Evolutionary conservation across 1,140 invertebrate species (phyloP), one percentile per base, ranked within the genome.

Genomic region (Pollicipes pollicipes): DNA sequence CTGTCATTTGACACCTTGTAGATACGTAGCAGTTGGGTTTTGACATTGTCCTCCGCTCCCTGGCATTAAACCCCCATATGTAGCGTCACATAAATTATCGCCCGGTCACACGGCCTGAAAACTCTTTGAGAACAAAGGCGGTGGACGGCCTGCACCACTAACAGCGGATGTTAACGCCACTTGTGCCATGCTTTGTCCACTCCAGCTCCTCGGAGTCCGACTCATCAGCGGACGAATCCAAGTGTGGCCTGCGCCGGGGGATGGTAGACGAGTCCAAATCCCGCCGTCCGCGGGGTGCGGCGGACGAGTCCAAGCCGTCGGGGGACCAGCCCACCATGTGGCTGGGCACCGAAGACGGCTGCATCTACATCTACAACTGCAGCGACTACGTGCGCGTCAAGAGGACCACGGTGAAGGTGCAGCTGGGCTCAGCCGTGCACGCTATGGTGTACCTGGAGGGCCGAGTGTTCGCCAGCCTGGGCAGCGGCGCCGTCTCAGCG

Each of bases 321-420:
- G n/a, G n/a, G n/a, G n/a, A n/a, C n/a, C 86, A 92, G 77, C 89
- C 91, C 4, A 97, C 93, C 0, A 96, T 98, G 90, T 98, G 95
- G 95, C 83, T 98, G 24, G 95, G 95, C 0, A 97, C 94, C 17
- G 94, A 98, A 78, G 95, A 98, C 80, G 95, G 95, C 37, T 92
- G 88, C 77, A 92, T 98, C 73, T 91, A 94, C 78, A 91, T 98
- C 26, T 97, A 96, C 81, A 95, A 95, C 77, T 94, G 91, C 77
- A 88, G 87, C 75, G 95, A 97, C 76, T 96, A 95, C 79, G 94
- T 97, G 76, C 85, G 95, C 74, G 93, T 94, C 45, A 96, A 95
- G 80, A 95, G 94, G 78, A 95, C 95, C 78, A 93, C 95, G 79
- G 84, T 92, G 66, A 93, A 94, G 79, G 85, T 97, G 76, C 90